A percentile compares a stretch with the other conserved stretches of the same genome.
Evolutionary conservation across 2,888 invertebrate species (phyloP).

Genomic region (Metacarcinus magister): DNA sequence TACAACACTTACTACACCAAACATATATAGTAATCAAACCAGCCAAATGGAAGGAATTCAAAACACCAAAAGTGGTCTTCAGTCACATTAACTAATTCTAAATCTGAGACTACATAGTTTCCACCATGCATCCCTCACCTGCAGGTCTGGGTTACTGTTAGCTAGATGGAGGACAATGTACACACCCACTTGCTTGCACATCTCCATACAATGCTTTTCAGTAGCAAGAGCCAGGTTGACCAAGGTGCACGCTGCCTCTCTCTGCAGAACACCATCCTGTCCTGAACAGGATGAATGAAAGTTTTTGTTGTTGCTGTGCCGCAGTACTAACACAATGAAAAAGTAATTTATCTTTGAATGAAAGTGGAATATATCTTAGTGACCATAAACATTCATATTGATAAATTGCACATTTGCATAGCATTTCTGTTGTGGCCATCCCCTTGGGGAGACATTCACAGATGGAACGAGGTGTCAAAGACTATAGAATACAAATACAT

Average conservation of each 20-base stretch:
- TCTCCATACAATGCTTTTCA: constrained; percentile 67
- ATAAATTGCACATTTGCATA: no score
- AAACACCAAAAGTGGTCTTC: no score
- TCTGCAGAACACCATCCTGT: constrained; percentile 57
- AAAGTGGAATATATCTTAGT: no score
- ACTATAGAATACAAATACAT: no score
- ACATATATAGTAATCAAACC: neutral
- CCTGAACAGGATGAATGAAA: constrained; percentile 53
- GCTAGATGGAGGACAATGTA: constrained; percentile 65
- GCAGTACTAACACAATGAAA: neutral
- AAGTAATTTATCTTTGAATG: no score
- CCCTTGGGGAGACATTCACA: no score
- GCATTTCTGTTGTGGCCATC: no score
- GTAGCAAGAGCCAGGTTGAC: constrained; percentile 68
- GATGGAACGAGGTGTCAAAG: no score
- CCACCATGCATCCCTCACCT: constrained; percentile 51
- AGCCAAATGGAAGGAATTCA: neutral
- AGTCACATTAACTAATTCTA: no score
- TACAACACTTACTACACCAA: no score
- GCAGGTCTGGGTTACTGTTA: constrained; percentile 66
- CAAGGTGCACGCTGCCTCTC: constrained; percentile 67
- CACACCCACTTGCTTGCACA: constrained; percentile 65
- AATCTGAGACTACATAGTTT: no score
- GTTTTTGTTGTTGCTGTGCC: neutral
- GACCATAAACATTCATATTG: no score